Base-by-base conservation (phyloP, 2,888 invertebrate genomes). In the Orchesellides sinensis region DNA sequence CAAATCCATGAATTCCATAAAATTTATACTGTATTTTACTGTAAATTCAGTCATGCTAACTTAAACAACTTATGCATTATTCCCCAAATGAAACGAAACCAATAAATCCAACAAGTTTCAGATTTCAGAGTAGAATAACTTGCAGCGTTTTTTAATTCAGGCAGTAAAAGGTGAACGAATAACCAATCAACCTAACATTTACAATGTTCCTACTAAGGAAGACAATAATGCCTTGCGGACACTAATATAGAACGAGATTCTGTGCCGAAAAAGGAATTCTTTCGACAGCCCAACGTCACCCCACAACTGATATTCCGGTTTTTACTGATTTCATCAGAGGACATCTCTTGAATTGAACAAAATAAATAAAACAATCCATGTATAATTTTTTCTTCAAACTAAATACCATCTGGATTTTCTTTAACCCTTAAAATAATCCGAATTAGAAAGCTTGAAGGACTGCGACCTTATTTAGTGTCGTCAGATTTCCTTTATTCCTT, bases 201-300 rank as follows among this genome's bases (percentile, higher is more conserved):
- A 19, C 35, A n/a, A 23, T 23, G 40, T 40, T 63, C 35, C 19
- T 40, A 63, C 23, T 63, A 40, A 49, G 21, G 23, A 63, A 35
- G 14, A 19, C 2, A 52, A 2, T 23, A 75, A 75, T 75, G 75
- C 75, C 75, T 75, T 27, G 66, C 56, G 75, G 66, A 66, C 66
- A 68, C 52, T 27, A 75, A 54, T 75, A 54, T 52, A 63, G 40
- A 75, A 75, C 75, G 47, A 75, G 75, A 75, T 75, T 75, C 59
- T 75, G 66, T 66, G 66, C 54, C 75, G 66, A 75, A 75, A 75
- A 75, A 56, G 75, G 75, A 75, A 75, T 66, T 75, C 45, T 75
- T 66, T 54, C n/a, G 75, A 66, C 66, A 68, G 17, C 27, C 56
- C 66, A 21, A 32, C n/a, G 47, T 47, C 27, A 68, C 19, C 52